Evolutionary conservation across 2,113 vertebrate genomes (phyloP).

Genomic region (Vidua macroura): DNA sequence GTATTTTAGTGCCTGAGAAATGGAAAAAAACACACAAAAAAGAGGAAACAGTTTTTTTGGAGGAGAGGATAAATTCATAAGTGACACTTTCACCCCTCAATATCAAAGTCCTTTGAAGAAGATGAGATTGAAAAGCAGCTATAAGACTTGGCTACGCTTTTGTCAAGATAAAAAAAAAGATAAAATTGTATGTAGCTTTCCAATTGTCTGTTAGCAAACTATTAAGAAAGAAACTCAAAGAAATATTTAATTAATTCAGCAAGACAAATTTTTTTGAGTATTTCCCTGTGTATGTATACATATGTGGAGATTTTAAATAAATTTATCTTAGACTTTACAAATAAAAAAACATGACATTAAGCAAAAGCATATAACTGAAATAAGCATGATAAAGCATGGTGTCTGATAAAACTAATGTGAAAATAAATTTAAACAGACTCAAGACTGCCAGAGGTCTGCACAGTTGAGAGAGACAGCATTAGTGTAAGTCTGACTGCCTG

Average conservation of each 20-base stretch:
- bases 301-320: background rate
- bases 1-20: background rate
- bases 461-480: background rate
- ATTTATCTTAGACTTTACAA: background rate
- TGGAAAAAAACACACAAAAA: background rate
- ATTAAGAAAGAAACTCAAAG: background rate
- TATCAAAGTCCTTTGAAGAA: background rate
- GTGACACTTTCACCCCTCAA: background rate
- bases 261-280: background rate
- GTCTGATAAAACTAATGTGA: background rate
- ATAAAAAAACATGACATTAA: background rate
- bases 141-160: background rate
- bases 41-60: background rate
- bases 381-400: background rate
- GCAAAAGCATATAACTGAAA: background rate
- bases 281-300: background rate
- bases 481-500: accelerated
- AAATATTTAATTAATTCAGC: background rate
- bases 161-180: background rate
- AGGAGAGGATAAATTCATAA: background rate
- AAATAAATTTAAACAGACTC: background rate
- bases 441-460: background rate
- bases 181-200: background rate
- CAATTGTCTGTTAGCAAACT: background rate
- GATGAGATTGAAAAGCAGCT: background rate